phyloP scores from a whole-genome alignment of 2,113 vertebrate species.

The Lepus americanus region DNA sequence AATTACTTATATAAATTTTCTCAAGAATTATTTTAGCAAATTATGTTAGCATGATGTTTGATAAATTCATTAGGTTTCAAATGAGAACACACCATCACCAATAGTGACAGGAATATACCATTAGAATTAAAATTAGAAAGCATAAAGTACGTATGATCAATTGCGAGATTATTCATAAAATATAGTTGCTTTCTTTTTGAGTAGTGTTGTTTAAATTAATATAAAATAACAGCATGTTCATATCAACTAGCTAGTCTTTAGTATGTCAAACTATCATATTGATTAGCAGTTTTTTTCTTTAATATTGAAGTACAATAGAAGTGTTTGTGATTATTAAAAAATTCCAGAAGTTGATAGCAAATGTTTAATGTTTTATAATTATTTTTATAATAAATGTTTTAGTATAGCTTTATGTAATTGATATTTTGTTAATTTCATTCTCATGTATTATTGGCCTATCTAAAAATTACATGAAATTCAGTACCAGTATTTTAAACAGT shows the following conservation, averaged over 20 bases:
- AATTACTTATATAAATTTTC: neutral
- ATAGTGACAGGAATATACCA: constrained; percentile 1
- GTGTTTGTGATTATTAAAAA: neutral
- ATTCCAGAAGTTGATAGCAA: neutral
- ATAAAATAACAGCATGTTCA: neutral
- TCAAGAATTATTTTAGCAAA: constrained; percentile 5
- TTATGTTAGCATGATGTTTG: neutral
- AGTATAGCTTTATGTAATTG: neutral
- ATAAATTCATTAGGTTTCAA: constrained; percentile 6
- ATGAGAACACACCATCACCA: neutral
- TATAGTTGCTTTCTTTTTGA: constrained; percentile 4
- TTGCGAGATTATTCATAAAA: neutral
- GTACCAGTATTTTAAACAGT: neutral
- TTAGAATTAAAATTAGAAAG: constrained; percentile 36
- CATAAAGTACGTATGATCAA: neutral
- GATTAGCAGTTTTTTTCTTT: neutral
- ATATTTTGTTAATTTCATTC: neutral
- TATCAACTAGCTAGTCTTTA: neutral
- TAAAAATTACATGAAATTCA: neutral
- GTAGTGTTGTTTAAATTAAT: constrained; percentile 18
- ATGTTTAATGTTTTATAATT: neutral
- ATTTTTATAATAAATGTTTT: constrained; percentile 17
- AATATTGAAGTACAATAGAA: constrained; percentile 15
- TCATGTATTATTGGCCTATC: neutral
- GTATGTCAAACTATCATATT: neutral